phyloP scores from a whole-genome alignment of 2,888 invertebrate species.

The Elgonia sp. region DNA sequence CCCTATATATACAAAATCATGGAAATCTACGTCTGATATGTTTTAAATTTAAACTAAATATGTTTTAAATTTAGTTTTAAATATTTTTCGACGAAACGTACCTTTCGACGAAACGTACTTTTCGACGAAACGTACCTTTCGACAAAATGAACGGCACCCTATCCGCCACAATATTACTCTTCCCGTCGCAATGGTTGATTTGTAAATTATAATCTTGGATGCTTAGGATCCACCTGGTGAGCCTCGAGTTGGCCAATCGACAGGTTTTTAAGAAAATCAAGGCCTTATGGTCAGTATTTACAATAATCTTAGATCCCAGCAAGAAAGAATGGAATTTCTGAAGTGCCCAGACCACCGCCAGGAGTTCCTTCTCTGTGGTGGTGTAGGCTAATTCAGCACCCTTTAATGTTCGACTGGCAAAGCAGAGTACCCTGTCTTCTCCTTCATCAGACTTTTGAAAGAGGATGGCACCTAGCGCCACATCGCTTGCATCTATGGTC shows the following conservation, averaged over 20 bases:
- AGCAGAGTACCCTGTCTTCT: constrained; percentile 68
- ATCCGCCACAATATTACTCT: constrained; percentile 78
- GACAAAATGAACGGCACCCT: no score
- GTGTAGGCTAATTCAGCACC: constrained; percentile 76
- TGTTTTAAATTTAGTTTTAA: no score
- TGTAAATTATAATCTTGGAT: constrained; percentile 79
- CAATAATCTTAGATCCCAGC: constrained; percentile 70
- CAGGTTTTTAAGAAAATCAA: constrained; percentile 79
- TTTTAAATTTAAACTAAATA: no score
- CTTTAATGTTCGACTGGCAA: constrained; percentile 76
- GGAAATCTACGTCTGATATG: no score
- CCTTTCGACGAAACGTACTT: no score
- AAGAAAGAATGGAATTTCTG: constrained; percentile 79
- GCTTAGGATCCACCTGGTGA: constrained; percentile 79
- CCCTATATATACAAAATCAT: no score
- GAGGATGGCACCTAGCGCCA: constrained; percentile 55
- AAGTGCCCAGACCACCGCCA: constrained; percentile 63
- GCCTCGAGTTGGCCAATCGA: constrained; percentile 75
- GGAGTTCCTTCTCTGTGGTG: constrained; percentile 52
- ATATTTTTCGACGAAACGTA: no score
- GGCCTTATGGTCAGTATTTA: constrained; percentile 80
- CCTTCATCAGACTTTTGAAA: constrained; percentile 34
- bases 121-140: no score
- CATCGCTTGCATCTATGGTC: constrained; percentile 31
- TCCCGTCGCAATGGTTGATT: constrained; percentile 77